phyloP scores from a whole-genome alignment of 2,113 vertebrate species.

The Callipepla squamata region DNA sequence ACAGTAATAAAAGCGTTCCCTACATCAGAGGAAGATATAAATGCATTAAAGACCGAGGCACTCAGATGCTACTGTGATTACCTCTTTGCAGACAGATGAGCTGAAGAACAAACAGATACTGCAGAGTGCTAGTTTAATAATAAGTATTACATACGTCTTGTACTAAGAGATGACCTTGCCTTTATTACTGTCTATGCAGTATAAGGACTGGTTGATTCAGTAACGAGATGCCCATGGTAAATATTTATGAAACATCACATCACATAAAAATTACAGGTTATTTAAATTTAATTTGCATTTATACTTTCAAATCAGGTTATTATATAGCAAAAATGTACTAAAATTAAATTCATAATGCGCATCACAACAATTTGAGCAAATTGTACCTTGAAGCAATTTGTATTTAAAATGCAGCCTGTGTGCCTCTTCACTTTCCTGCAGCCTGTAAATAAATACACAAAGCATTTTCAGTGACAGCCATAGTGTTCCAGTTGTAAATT shows the following conservation, averaged over 20 bases:
- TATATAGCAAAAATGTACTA: conserved; percentile 59
- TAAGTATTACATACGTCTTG: no score
- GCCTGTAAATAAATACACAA: conserved; percentile 64
- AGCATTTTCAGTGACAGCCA: conserved; percentile 47
- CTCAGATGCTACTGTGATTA: accelerated
- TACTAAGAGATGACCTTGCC: not conserved
- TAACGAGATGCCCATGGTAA: conserved; percentile 2
- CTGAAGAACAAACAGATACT: not conserved
- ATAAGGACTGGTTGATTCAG: conserved; percentile 1
- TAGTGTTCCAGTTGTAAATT: conserved; percentile 54
- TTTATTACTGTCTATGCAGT: not conserved
- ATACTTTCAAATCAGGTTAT: conserved; percentile 68
- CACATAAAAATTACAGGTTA: conserved; percentile 55
- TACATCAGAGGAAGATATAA: not conserved
- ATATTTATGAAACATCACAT: conserved; percentile 67
- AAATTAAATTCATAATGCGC: conserved; percentile 75
- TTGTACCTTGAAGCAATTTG: conserved; percentile 70
- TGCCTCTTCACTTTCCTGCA: conserved; percentile 46
- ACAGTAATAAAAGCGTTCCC: not conserved
- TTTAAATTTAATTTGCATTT: conserved; percentile 72
- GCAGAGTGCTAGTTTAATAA: not conserved
- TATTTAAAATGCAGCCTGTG: conserved; percentile 49
- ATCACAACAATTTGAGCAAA: conserved; percentile 69
- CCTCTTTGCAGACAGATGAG: not conserved
- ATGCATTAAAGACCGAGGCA: not conserved